Conservation (phyloP, 2,888 invertebrate species). For the Globia sparganii region DNA sequence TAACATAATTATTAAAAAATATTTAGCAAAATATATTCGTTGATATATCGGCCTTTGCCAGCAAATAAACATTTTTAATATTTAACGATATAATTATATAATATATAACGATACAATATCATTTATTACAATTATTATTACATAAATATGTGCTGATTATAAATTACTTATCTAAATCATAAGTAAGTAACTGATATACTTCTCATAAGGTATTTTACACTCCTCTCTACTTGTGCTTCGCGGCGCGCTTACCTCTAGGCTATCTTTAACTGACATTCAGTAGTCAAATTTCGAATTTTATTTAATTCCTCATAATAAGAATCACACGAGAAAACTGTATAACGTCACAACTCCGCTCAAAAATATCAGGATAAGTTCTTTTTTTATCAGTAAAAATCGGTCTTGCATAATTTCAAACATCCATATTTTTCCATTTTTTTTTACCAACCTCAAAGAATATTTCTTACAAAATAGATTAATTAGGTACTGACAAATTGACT, state of each 20-base stretch:
- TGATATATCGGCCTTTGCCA: constrained; percentile 14
- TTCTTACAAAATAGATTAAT: constrained; percentile 24
- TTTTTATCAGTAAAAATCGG: not conserved
- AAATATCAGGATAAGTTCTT: not conserved
- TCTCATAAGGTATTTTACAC: constrained; percentile 7
- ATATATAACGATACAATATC: not conserved
- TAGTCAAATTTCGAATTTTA: not conserved
- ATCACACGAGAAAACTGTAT: not conserved
- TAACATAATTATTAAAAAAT: not conserved
- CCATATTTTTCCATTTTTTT: not conserved
- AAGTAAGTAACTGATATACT: not conserved
- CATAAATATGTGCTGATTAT: constrained; percentile 16
- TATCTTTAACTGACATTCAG: not conserved
- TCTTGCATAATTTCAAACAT: not conserved
- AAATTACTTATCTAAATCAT: not conserved
- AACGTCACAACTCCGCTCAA: not conserved
- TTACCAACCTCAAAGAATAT: not conserved
- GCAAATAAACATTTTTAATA: constrained; percentile 22
- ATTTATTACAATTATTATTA: not conserved
- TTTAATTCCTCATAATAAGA: not conserved
- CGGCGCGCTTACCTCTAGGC: constrained; percentile 35
- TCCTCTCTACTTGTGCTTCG: constrained; percentile 49
- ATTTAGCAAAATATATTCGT: constrained; percentile 27
- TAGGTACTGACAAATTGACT: constrained; percentile 57
- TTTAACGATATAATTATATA: constrained; percentile 2